These are phyloP conservation scores for Dipodomys spectabilis DNA, from an alignment of 2,113 vertebrate species.

Conservation along the genomic window DNA sequence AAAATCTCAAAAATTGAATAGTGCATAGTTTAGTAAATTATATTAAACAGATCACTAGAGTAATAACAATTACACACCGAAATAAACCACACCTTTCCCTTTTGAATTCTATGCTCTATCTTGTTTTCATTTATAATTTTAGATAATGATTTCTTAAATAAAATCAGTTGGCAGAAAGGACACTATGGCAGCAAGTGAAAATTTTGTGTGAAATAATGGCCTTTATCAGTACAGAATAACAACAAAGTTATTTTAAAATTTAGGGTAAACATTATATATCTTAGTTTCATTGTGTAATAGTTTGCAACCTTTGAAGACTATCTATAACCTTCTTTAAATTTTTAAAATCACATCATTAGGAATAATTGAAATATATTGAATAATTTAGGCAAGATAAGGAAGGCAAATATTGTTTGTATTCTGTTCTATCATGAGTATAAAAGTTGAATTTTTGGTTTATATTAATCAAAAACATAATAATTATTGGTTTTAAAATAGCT, in stretches of 20 bases:
- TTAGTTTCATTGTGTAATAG: background rate
- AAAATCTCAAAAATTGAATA: background rate
- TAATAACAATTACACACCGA: no score
- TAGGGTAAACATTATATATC: background rate
- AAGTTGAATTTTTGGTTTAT: slow-evolving; percentile 4
- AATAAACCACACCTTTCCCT: background rate
- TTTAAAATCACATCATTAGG: background rate
- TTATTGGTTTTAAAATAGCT: background rate
- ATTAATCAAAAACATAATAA: slow-evolving; percentile 1
- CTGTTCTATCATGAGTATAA: background rate
- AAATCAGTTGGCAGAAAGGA: background rate
- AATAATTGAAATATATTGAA: background rate
- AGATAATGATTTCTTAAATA: slow-evolving; percentile 5
- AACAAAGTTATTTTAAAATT: background rate
- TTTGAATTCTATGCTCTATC: background rate
- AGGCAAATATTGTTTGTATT: background rate
- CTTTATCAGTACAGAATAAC: background rate
- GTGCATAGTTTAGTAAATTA: background rate
- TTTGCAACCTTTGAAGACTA: background rate
- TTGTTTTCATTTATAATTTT: background rate
- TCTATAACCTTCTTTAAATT: background rate
- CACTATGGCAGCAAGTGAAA: background rate
- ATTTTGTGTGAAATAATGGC: background rate
- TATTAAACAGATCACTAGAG: background rate
- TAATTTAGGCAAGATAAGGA: background rate